Conservation (phyloP, 2,113 vertebrate genomes). For the Myotis lucifugus region DNA sequence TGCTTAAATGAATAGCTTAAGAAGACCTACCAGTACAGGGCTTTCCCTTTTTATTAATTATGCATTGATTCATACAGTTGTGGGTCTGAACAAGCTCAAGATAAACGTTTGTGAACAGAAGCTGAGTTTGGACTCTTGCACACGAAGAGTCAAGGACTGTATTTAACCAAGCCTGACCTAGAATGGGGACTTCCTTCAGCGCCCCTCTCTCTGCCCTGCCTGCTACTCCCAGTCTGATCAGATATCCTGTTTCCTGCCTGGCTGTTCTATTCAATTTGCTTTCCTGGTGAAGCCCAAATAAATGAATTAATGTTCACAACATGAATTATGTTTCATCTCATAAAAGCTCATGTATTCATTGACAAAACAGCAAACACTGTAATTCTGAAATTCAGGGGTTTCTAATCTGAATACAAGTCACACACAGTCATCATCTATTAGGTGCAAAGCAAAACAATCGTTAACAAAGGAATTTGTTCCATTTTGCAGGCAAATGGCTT, state of each 20-base stretch:
- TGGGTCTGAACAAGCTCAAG: slow-evolving; percentile 21
- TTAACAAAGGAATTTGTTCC: slow-evolving; percentile 65
- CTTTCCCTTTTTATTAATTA: slow-evolving; percentile 35
- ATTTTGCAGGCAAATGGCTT: slow-evolving; percentile 73
- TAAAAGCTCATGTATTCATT: slow-evolving; percentile 75
- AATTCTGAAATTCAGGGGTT: slow-evolving; percentile 65
- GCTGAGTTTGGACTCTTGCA: background rate
- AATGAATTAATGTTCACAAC: slow-evolving; percentile 76
- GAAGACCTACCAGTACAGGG: background rate
- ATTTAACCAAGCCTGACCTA: background rate
- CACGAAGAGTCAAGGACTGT: background rate
- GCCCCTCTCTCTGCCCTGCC: background rate
- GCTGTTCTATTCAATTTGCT: slow-evolving; percentile 76
- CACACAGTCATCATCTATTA: slow-evolving; percentile 77
- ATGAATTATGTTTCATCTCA: slow-evolving; percentile 79
- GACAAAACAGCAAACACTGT: slow-evolving; percentile 72
- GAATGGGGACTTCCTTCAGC: background rate
- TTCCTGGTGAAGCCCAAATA: slow-evolving; percentile 77
- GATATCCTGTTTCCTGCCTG: slow-evolving; percentile 64
- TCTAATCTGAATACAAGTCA: slow-evolving; percentile 71
- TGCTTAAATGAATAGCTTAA: slow-evolving; percentile 42
- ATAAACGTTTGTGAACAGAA: background rate
- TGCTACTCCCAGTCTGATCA: slow-evolving; percentile 60
- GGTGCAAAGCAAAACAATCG: slow-evolving; percentile 67
- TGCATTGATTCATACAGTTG: background rate